These are phyloP conservation scores for Galeopsomyia nigrocyanea DNA, from an alignment of 2,888 invertebrate species.

Conservation along the genomic window DNA sequence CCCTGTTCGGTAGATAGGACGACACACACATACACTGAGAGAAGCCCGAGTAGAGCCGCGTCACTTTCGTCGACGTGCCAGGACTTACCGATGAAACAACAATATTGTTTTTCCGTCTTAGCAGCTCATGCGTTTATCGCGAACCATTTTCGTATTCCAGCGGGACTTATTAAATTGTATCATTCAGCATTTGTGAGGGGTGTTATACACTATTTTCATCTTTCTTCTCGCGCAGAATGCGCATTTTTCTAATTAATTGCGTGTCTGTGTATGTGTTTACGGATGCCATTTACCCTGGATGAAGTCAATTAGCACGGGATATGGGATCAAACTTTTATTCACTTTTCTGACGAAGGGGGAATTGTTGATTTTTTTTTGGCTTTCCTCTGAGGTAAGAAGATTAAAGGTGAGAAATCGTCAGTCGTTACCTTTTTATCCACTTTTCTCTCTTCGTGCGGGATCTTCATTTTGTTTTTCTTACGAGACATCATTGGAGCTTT, in stretches of 20 bases:
- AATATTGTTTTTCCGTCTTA: slow-evolving; percentile 64
- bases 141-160: slow-evolving; percentile 21
- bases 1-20: slow-evolving; percentile 51
- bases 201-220: too few relatives aligned
- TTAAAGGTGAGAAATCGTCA: too few relatives aligned
- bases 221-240: slow-evolving; percentile 15
- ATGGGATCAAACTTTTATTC: slow-evolving; percentile 18
- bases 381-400: too few relatives aligned
- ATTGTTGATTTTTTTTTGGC: slow-evolving; percentile 1
- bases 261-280: not conserved
- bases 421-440: too few relatives aligned
- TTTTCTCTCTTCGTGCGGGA: too few relatives aligned
- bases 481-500: too few relatives aligned
- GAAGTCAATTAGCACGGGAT: slow-evolving; percentile 14
- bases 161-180: slow-evolving; percentile 42
- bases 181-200: not conserved
- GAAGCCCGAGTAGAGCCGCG: slow-evolving; percentile 54
- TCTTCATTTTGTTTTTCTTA: too few relatives aligned
- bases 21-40: slow-evolving; percentile 28
- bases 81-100: slow-evolving; percentile 65
- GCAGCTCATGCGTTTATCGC: slow-evolving; percentile 31
- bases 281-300: slow-evolving; percentile 4
- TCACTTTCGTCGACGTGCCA: slow-evolving; percentile 64
- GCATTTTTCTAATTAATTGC: slow-evolving; percentile 35
- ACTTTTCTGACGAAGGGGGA: not conserved